A percentile compares a stretch with the other conserved stretches of the same genome.
These are phyloP conservation scores for Vireo altiloquus DNA, from an alignment of 2,113 vertebrate genomes.

Conservation along the genomic window DNA sequence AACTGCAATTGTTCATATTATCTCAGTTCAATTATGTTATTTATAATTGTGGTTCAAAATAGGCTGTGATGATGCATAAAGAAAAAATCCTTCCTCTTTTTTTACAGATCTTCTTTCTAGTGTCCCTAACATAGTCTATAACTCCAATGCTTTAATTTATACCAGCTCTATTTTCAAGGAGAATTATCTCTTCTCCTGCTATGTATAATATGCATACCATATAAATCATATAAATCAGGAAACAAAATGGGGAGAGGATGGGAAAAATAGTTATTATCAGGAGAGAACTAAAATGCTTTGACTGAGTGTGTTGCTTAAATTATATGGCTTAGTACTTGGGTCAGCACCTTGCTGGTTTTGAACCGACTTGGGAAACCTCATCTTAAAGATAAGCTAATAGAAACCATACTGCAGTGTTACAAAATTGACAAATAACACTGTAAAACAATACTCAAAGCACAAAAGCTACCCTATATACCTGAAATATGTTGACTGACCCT, in stretches of 20 bases:
- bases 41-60: background rate
- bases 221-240: background rate
- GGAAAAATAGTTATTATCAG: background rate
- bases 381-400: background rate
- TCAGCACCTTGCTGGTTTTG: background rate
- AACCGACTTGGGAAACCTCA: background rate
- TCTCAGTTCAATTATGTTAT: background rate
- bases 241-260: accelerated
- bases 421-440: background rate
- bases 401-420: background rate
- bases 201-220: background rate
- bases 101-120: background rate
- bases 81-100: background rate
- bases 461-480: background rate
- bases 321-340: background rate
- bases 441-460: background rate
- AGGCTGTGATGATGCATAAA: background rate
- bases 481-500: background rate
- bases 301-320: background rate
- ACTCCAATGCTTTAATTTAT: background rate
- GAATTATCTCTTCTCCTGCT: background rate
- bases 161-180: background rate
- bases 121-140: background rate
- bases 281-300: background rate
- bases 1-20: background rate